Conservation (phyloP, 2,797 vertebrate species). For the Myotis daubentonii region DNA sequence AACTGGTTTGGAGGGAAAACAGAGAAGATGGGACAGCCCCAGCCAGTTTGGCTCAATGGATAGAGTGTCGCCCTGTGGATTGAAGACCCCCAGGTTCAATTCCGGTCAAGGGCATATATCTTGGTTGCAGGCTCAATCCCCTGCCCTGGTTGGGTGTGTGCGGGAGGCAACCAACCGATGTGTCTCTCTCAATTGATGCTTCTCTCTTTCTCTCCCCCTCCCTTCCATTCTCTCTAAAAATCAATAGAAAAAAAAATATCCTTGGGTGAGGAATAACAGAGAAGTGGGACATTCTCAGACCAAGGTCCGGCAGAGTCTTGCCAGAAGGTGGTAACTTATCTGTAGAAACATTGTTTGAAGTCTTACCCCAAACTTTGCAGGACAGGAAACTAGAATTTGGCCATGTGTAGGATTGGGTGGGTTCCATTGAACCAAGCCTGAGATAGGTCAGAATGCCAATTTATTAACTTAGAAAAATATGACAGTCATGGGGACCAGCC, state of each 20-base stretch:
- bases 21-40: neutral
- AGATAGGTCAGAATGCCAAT: neutral
- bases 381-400: neutral
- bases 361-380: neutral
- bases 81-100: too few species aligned
- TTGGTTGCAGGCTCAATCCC: too few species aligned
- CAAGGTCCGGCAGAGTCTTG: neutral
- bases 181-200: too few species aligned
- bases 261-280: too few species aligned
- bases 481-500: accelerated
- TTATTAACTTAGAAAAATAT: neutral
- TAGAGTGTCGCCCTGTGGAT: too few species aligned
- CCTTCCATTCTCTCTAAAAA: too few species aligned
- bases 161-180: too few species aligned
- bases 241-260: too few species aligned
- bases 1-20: neutral
- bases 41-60: too few species aligned
- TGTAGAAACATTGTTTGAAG: neutral
- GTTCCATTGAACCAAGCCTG: neutral
- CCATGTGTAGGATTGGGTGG: neutral
- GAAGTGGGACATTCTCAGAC: neutral
- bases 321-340: neutral
- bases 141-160: too few species aligned
- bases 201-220: too few species aligned
- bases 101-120: too few species aligned